A percentile compares a stretch with the other conserved stretches of the same genome.
These are phyloP conservation scores for Maconellicoccus hirsutus DNA, from an alignment of 1,140 invertebrate genomes.

Conservation along the genomic window DNA sequence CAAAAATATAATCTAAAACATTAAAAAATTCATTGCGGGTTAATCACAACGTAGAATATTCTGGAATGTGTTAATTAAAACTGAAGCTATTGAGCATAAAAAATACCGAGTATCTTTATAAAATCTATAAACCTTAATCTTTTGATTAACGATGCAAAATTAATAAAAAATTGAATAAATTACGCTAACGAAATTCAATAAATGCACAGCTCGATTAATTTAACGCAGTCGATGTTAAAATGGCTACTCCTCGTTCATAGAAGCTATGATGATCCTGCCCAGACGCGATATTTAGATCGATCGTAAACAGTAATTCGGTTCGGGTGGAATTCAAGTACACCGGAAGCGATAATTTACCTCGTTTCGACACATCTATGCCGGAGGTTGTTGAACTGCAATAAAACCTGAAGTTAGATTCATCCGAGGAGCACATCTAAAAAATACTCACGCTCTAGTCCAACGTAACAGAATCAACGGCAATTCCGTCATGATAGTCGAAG, in stretches of 20 bases:
- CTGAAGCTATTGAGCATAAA: no score
- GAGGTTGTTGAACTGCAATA: constrained; percentile 32
- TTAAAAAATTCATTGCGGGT: no score
- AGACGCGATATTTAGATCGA: constrained; percentile 80
- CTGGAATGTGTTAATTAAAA: no score
- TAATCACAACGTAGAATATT: no score
- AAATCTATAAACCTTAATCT: no score
- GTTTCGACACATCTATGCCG: constrained; percentile 41
- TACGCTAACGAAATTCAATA: no score
- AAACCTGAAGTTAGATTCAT: background rate
- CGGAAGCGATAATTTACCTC: constrained; percentile 71
- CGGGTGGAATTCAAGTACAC: constrained; percentile 95
- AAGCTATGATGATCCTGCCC: constrained; percentile 82
- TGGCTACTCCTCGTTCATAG: constrained; percentile 93
- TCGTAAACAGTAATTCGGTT: constrained; percentile 86
- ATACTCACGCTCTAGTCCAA: constrained; percentile 53
- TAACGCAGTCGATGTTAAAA: constrained; percentile 78
- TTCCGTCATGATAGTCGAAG: constrained; percentile 88
- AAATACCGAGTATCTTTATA: no score
- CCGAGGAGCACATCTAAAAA: background rate
- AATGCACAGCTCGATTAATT: no score
- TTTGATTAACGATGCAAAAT: no score
- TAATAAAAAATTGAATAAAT: no score
- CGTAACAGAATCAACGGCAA: constrained; percentile 74
- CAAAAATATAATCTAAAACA: no score